Conservation (phyloP, 2,113 vertebrate genomes). For the Tenebrosternarchus preto region DNA sequence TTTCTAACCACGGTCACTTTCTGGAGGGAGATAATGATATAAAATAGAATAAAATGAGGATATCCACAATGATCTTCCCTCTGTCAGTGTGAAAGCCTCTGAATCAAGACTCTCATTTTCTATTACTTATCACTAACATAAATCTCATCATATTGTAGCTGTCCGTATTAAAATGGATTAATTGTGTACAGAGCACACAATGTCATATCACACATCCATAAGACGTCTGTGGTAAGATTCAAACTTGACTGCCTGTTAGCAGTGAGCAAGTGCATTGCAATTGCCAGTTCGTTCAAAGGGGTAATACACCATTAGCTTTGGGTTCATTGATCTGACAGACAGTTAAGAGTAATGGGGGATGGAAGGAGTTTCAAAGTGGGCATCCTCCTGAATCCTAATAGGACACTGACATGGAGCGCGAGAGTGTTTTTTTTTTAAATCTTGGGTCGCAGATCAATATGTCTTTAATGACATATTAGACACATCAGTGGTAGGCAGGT, state of each 20-base stretch:
- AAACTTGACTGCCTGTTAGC: background rate
- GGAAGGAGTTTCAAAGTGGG: background rate
- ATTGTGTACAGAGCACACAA: background rate
- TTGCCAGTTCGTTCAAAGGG: background rate
- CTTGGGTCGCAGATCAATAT: background rate
- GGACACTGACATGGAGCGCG: background rate
- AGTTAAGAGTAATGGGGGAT: background rate
- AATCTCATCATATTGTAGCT: background rate
- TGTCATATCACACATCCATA: background rate
- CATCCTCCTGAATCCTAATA: constrained; percentile 2
- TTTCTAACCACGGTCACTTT: background rate
- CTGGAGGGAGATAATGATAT: background rate
- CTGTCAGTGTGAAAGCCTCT: background rate
- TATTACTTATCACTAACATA: background rate
- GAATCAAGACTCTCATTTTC: background rate
- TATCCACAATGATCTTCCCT: background rate
- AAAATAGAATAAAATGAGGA: constrained; percentile 25
- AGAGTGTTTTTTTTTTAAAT: background rate
- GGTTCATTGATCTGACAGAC: background rate
- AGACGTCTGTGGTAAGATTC: background rate
- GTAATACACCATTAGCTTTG: no score
- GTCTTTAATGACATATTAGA: no score
- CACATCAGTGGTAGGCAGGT: no score
- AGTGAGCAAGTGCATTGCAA: background rate
- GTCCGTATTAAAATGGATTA: background rate